Base-by-base conservation (phyloP, 2,797 vertebrate genomes). In the Brotula barbata region DNA sequence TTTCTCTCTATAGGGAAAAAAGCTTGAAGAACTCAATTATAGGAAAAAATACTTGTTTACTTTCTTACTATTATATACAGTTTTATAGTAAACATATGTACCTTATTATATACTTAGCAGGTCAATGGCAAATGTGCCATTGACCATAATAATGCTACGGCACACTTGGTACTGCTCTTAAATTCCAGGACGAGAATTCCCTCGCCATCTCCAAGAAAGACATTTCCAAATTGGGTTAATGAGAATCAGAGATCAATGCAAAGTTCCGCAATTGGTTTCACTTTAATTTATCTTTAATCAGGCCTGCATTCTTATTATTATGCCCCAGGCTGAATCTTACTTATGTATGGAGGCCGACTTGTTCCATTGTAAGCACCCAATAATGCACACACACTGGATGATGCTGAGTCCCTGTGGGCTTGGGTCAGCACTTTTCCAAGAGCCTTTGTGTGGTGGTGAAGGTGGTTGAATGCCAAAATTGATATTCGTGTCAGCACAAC, bases 141-240 rank as follows among this genome's bases (percentile, higher is more conserved):
- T 43, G 40, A 69, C 50, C 39, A 55, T 55, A 58, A 64, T 56
- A 39, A 58, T 25, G 45, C 3, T 56, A 60, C 20, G 4, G 8
- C 20, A 20, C 21, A 28, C 5, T 13, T 9, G 20, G 6, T 36
- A 49, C 47, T 57, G 40, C 21, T 39, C 36, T 41, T 39, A 10
- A 76, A 75, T 84, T 83, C 72, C 67, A 83, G 75, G 76, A 39
- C 81, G 79, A 66, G 64, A 83, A 85, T 81, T 85, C 73, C 80
- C 84, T 61, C 0, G 68, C 63, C 49, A 55, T 66, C 52, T 58
- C 50, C 43, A 66, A 80, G 48, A 72, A 58, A 56, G 52, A 64
- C 58, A 64, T 59, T 77, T 75, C 48, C 68, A 36, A 88, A 87
- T 81, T 78, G 69, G 86, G 85, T 80, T 89, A 90, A 90, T 89